These are phyloP conservation scores for Mobula birostris DNA, from an alignment of 2,113 vertebrate genomes.

Conservation along the genomic window DNA sequence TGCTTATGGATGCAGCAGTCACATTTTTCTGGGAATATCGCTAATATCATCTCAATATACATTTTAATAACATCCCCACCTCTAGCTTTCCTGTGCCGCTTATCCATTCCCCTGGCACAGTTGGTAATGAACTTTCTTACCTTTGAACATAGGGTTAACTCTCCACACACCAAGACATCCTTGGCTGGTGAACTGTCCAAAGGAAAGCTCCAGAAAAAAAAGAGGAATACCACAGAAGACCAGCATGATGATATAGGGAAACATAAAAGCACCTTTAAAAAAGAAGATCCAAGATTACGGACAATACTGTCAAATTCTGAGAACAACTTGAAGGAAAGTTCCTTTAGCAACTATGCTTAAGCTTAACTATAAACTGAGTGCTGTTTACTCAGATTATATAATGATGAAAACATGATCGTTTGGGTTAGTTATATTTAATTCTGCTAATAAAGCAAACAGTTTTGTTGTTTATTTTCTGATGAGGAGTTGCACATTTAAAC, in stretches of 20 bases:
- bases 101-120: not conserved
- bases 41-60: not conserved
- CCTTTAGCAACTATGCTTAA: not conserved
- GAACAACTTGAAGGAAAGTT: not conserved
- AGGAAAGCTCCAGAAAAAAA: constrained; percentile 97
- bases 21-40: not conserved
- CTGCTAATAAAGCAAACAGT: too few species aligned
- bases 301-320: not conserved
- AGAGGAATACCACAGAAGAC: constrained; percentile 94
- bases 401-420: not conserved
- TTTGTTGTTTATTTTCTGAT: not conserved
- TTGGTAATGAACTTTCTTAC: constrained; percentile 54
- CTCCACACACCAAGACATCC: constrained; percentile 95
- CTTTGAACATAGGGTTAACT: constrained; percentile 98
- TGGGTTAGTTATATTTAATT: not conserved
- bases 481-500: not conserved
- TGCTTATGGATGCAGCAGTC: too few species aligned
- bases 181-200: constrained; percentile 91
- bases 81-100: not conserved
- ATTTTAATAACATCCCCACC: not conserved
- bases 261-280: constrained; percentile 86
- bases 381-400: not conserved
- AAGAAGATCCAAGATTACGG: not conserved
- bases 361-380: not conserved
- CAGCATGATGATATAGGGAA: constrained; percentile 97